Conservation (phyloP, 2,888 invertebrate species). For the Altica lythri region DNA sequence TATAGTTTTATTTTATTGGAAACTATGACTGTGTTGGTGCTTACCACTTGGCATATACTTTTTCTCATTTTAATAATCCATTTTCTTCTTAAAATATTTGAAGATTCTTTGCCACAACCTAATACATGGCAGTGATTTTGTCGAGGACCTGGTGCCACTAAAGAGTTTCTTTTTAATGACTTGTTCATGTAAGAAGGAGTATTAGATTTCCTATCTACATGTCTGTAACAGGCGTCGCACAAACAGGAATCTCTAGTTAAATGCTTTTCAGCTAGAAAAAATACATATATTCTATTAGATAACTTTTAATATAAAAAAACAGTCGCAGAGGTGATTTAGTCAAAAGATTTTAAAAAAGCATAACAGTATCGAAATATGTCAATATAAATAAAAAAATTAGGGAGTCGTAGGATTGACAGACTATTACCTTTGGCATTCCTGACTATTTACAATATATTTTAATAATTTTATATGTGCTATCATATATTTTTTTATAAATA, state of each 20-base stretch:
- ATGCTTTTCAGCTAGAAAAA: conserved; percentile 72
- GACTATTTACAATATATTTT: too few species aligned
- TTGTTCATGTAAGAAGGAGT: conserved; percentile 69
- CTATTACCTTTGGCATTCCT: too few species aligned
- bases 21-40: conserved; percentile 27
- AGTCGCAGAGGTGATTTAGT: not conserved
- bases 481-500: too few species aligned
- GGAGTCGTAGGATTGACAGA: too few species aligned
- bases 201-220: conserved; percentile 82
- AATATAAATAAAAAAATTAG: too few species aligned
- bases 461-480: too few species aligned
- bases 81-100: conserved; percentile 71
- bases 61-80: conserved; percentile 73
- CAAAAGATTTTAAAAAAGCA: not conserved
- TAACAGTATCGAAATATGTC: too few species aligned
- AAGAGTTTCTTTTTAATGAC: conserved; percentile 51
- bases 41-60: conserved; percentile 68
- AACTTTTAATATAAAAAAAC: not conserved
- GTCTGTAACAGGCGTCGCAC: conserved; percentile 86
- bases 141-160: conserved; percentile 53
- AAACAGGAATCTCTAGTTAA: conserved; percentile 82
- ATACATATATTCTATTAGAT: not conserved
- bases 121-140: conserved; percentile 67
- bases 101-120: conserved; percentile 64
- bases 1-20: too few species aligned